Conservation (phyloP, 2,797 vertebrate species). For the Pelobates cultripes region DNA sequence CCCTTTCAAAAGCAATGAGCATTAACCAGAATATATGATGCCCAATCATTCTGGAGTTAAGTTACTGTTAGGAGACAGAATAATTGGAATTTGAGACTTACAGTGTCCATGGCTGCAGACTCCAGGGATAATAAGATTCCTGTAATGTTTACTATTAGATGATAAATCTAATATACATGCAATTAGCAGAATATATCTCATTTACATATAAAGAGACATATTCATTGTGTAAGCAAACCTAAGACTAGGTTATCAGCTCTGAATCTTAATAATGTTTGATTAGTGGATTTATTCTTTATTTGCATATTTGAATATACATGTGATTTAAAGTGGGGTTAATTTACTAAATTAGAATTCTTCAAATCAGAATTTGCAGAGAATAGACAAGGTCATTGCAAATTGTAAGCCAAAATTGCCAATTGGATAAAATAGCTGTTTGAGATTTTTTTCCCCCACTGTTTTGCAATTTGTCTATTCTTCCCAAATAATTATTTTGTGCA, state of each 20-base stretch:
- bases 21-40: conserved; percentile 24
- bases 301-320: too few species aligned
- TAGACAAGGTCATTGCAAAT: too few species aligned
- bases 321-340: too few species aligned
- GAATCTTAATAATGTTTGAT: conserved; percentile 22
- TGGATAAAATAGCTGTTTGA: too few species aligned
- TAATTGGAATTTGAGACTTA: conserved; percentile 28
- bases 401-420: too few species aligned
- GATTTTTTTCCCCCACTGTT: too few species aligned
- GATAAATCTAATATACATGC: conserved; percentile 50
- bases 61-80: conserved; percentile 35
- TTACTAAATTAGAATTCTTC: too few species aligned
- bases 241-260: conserved; percentile 20
- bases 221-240: conserved; percentile 23
- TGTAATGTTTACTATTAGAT: conserved; percentile 10
- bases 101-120: conserved; percentile 36
- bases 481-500: too few species aligned
- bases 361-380: too few species aligned
- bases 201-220: conserved; percentile 52
- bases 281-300: not conserved
- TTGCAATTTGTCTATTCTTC: too few species aligned
- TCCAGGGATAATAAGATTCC: conserved; percentile 28
- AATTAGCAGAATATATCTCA: conserved; percentile 42
- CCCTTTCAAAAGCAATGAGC: conserved; percentile 4
- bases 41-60: conserved; percentile 10